Conservation (phyloP, 2,888 invertebrate genomes). For the Orthosia gothica region DNA sequence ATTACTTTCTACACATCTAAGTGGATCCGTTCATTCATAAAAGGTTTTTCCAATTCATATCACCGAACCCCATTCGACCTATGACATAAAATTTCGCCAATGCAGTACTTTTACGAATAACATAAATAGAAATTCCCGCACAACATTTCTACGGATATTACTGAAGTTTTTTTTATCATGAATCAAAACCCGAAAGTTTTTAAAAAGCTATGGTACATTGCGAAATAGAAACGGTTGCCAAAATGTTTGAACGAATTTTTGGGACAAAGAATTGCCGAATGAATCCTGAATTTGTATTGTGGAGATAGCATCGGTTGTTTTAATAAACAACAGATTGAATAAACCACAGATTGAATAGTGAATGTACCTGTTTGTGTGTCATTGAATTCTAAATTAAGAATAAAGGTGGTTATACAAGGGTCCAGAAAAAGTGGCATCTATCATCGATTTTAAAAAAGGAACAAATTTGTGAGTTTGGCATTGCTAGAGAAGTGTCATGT, state of each 20-base stretch:
- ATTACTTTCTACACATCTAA: conserved; percentile 57
- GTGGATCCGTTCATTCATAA: conserved; percentile 67
- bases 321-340: conserved; percentile 24
- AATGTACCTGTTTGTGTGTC: neutral
- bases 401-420: neutral
- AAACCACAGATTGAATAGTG: conserved; percentile 7
- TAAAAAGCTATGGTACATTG: conserved; percentile 13
- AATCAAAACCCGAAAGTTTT: conserved; percentile 10
- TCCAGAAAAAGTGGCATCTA: neutral
- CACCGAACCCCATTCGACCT: conserved; percentile 41
- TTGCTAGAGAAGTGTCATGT: too few relatives aligned
- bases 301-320: conserved; percentile 20
- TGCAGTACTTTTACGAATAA: conserved; percentile 27
- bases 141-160: conserved; percentile 7
- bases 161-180: conserved; percentile 12
- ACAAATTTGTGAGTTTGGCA: too few relatives aligned
- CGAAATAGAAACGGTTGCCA: conserved; percentile 27
- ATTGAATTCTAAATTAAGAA: conserved; percentile 3
- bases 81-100: conserved; percentile 50
- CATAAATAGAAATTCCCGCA: neutral
- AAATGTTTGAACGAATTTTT: conserved; percentile 21
- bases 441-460: too few relatives aligned
- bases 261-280: conserved; percentile 14
- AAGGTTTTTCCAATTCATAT: conserved; percentile 68
- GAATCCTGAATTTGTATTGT: conserved; percentile 13